Conservation (phyloP, 2,888 invertebrate genomes). For the Sicus ferrugineus region DNA sequence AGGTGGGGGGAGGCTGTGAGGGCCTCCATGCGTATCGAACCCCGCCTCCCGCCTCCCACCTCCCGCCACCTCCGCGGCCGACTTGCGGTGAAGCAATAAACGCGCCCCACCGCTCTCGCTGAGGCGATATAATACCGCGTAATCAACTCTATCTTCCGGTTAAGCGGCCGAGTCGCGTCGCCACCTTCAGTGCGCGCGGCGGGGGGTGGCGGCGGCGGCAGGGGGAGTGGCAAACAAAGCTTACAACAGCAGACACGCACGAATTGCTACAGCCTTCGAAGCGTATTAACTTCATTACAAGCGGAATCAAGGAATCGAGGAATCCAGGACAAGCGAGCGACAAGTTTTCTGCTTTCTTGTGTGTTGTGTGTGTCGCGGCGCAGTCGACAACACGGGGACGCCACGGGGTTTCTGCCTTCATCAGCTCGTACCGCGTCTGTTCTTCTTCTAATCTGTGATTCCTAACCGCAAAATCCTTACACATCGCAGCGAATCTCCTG, state of each 20-base stretch:
- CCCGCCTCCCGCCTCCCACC: no score
- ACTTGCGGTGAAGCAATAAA: conserved; percentile 6
- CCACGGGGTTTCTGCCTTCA: conserved; percentile 37
- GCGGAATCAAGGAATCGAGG: conserved; percentile 16
- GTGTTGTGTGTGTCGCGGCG: background rate
- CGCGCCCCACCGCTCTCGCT: conserved; percentile 43
- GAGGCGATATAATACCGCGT: conserved; percentile 45
- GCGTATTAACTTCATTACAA: conserved; percentile 36
- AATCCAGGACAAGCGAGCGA: conserved; percentile 22
- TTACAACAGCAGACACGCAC: conserved; percentile 18
- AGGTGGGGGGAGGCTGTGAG: background rate
- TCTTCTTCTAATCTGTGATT: conserved; percentile 23
- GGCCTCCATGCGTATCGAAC: no score
- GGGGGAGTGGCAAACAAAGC: background rate
- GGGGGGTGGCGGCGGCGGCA: background rate
- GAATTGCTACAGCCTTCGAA: conserved; percentile 31
- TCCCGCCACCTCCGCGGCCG: background rate
- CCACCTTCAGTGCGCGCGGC: background rate
- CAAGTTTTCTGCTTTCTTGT: conserved; percentile 16
- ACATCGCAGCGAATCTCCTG: conserved; percentile 10
- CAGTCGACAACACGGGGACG: conserved; percentile 28
- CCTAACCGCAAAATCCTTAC: conserved; percentile 41
- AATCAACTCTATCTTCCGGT: conserved; percentile 46
- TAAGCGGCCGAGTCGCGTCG: background rate
- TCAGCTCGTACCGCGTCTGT: background rate